Evolutionary conservation across 2,888 invertebrate species (phyloP).

Genomic region (Hemistola chrysoprasaria): DNA sequence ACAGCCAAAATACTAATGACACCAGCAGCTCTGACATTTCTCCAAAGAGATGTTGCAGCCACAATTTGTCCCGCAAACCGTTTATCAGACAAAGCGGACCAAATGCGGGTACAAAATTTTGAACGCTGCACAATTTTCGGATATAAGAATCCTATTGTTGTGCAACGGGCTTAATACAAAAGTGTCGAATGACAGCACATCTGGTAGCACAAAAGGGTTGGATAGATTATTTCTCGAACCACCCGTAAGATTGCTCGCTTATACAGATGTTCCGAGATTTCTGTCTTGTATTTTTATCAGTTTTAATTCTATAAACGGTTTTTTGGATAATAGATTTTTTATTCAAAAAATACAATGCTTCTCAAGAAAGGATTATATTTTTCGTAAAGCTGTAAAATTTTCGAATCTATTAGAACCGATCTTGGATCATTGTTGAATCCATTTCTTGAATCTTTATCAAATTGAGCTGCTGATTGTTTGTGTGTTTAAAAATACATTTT

Average conservation of each 20-base stretch:
- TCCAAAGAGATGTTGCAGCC: slow-evolving; percentile 4
- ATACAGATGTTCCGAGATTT: slow-evolving; percentile 72
- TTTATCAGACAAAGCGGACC: slow-evolving; percentile 57
- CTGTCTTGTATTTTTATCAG: slow-evolving; percentile 32
- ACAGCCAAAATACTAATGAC: not conserved
- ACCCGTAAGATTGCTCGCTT: slow-evolving; percentile 76
- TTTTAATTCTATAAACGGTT: slow-evolving; percentile 45
- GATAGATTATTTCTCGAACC: slow-evolving; percentile 80
- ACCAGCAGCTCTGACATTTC: not conserved
- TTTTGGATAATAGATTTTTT: slow-evolving; percentile 36
- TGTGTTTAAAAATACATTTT: too few relatives aligned
- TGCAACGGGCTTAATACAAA: slow-evolving; percentile 82
- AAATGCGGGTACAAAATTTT: slow-evolving; percentile 76
- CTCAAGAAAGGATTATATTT: slow-evolving; percentile 1
- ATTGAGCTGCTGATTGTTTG: too few relatives aligned
- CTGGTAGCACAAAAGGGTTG: slow-evolving; percentile 79
- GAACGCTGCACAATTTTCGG: slow-evolving; percentile 78
- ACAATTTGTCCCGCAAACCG: slow-evolving; percentile 22
- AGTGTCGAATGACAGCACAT: slow-evolving; percentile 83
- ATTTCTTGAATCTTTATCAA: too few relatives aligned
- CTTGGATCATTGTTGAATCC: too few relatives aligned
- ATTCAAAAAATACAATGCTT: slow-evolving; percentile 10
- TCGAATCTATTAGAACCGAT: too few relatives aligned
- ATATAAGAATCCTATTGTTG: slow-evolving; percentile 79
- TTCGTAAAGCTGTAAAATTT: too few relatives aligned